A percentile compares a stretch with the other conserved stretches of the same genome.
Evolutionary conservation across 1,140 invertebrate genomes (phyloP).

Genomic region (Panagrolaimus sp.): DNA sequence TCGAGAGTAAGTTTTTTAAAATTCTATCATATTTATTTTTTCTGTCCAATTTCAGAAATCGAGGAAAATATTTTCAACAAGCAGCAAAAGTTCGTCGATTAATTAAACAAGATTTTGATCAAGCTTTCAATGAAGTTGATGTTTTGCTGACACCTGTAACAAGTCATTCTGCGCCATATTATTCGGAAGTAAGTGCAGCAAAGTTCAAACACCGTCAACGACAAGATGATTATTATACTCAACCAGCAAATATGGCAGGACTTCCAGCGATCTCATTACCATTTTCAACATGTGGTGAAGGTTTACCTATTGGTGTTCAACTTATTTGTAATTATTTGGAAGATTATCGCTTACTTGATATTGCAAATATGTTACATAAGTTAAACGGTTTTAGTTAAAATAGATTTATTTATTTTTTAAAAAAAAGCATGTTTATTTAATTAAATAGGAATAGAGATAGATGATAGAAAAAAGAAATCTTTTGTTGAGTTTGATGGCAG

Average conservation of each 20-base stretch:
- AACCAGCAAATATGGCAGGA: conserved; percentile 77
- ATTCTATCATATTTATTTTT: conserved; percentile 18
- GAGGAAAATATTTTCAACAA: conserved; percentile 83
- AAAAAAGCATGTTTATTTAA: no score
- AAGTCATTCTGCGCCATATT: conserved; percentile 73
- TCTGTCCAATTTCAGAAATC: conserved; percentile 66
- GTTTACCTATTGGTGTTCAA: conserved; percentile 82
- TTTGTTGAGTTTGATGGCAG: no score
- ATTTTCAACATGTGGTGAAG: conserved; percentile 71
- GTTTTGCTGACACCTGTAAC: conserved; percentile 85
- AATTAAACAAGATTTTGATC: conserved; percentile 79
- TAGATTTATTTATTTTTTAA: no score
- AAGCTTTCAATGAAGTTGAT: conserved; percentile 70
- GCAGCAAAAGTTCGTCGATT: conserved; percentile 80
- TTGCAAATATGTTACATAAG: conserved; percentile 73
- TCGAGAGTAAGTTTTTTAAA: conserved; percentile 63
- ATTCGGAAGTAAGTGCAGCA: conserved; percentile 69
- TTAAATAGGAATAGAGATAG: no score
- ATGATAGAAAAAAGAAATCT: no score
- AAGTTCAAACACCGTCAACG: conserved; percentile 74
- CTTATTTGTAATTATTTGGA: conserved; percentile 77
- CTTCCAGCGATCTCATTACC: conserved; percentile 85
- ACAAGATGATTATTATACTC: conserved; percentile 86
- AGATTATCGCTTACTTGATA: conserved; percentile 72
- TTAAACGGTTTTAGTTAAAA: not conserved